These are phyloP conservation scores for Scolopax mira DNA, from an alignment of 2,113 vertebrate species.

Conservation along the genomic window DNA sequence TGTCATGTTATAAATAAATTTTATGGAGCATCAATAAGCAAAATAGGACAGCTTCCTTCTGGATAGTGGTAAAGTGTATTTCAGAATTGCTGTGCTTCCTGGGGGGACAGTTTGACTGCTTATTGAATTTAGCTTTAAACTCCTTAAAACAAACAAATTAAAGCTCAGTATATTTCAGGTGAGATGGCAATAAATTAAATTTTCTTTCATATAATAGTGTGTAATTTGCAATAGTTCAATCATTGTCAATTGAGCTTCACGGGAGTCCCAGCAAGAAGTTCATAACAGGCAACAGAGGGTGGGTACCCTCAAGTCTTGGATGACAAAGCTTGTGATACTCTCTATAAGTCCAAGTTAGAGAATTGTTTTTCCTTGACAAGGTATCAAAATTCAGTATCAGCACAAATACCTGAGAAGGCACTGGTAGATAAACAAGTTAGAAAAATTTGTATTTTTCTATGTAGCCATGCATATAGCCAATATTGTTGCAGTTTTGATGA, in stretches of 20 bases:
- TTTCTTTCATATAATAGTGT: background rate
- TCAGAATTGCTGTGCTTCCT: background rate
- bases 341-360: fast-evolving
- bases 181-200: background rate
- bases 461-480: too few species aligned
- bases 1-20: background rate
- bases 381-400: background rate
- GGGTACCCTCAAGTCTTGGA: background rate
- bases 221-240: background rate
- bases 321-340: background rate
- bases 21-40: background rate
- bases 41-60: background rate
- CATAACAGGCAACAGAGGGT: background rate
- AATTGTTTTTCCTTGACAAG: background rate
- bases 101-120: background rate
- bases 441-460: conserved; percentile 48
- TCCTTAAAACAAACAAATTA: background rate
- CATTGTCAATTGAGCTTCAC: background rate
- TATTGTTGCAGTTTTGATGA: background rate
- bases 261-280: background rate
- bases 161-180: background rate
- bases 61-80: background rate
- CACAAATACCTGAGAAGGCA: background rate
- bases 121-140: background rate
- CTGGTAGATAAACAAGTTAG: background rate